phyloP scores from a whole-genome alignment of 2,113 vertebrate species.

The Galemys pyrenaicus region DNA sequence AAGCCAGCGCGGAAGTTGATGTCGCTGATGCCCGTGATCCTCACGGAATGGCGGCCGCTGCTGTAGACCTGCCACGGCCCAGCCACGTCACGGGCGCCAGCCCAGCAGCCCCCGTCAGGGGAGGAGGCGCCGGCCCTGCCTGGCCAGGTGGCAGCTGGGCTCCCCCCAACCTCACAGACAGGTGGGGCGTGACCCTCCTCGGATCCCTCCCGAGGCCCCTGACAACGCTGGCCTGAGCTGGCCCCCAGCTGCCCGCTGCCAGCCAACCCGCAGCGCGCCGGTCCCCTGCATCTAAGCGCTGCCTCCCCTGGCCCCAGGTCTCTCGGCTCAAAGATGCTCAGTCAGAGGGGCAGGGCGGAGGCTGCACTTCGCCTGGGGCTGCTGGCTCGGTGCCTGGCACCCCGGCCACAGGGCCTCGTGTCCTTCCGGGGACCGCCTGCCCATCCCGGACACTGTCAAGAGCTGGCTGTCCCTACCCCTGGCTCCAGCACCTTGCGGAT shows the following conservation, averaged over 20 bases:
- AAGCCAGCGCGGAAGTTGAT: slow-evolving; percentile 93
- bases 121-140: accelerated
- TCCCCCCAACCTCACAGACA: neutral
- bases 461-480: neutral
- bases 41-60: slow-evolving; percentile 91
- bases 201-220: neutral
- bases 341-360: accelerated
- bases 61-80: slow-evolving; percentile 87
- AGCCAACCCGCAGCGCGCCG: neutral
- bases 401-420: accelerated
- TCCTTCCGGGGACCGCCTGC: accelerated
- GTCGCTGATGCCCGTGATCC: slow-evolving; percentile 92
- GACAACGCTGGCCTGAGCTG: accelerated
- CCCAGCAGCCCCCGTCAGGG: neutral
- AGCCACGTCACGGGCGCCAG: accelerated
- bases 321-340: neutral
- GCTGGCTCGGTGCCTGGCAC: neutral
- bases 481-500: neutral
- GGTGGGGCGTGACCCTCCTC: too few relatives aligned
- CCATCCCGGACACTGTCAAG: neutral
- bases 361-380: accelerated
- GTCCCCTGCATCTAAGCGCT: neutral
- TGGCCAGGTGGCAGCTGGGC: neutral
- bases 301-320: neutral
- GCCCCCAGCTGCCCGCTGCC: accelerated